These are phyloP conservation scores for Sarcophaga caerulescens DNA, from an alignment of 2,888 invertebrate genomes.

Conservation along the genomic window DNA sequence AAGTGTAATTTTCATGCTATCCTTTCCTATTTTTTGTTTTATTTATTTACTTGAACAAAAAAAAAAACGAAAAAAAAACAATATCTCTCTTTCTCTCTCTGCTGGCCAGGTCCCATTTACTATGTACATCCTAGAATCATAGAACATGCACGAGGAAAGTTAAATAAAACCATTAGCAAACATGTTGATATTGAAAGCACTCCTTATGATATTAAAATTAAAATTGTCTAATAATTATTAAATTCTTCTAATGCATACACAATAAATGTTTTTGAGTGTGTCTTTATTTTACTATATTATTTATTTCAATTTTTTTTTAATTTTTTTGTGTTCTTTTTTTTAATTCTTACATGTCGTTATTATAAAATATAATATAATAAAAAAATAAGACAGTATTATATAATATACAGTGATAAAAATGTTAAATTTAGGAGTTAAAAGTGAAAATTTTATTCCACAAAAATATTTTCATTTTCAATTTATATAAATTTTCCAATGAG, in stretches of 20 bases:
- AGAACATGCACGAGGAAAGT: slow-evolving; percentile 79
- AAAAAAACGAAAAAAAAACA: slow-evolving; percentile 49
- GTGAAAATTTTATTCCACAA: no score
- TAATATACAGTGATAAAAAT: slow-evolving; percentile 18
- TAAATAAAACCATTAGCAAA: slow-evolving; percentile 75
- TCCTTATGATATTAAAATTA: slow-evolving; percentile 81
- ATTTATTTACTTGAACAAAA: slow-evolving; percentile 30
- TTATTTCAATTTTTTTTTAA: slow-evolving; percentile 8
- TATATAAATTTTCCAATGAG: no score
- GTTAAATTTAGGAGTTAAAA: no score
- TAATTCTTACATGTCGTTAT: not conserved
- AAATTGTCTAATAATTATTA: slow-evolving; percentile 77
- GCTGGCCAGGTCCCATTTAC: slow-evolving; percentile 75
- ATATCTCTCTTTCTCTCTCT: slow-evolving; percentile 25
- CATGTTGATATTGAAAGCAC: slow-evolving; percentile 78
- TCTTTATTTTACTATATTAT: not conserved
- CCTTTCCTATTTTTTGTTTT: slow-evolving; percentile 62
- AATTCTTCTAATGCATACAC: slow-evolving; percentile 9
- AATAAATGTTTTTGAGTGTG: slow-evolving; percentile 10
- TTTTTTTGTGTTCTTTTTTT: not conserved
- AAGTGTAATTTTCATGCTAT: slow-evolving; percentile 61
- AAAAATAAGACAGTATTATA: slow-evolving; percentile 15
- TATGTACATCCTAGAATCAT: slow-evolving; percentile 78
- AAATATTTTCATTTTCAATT: no score
- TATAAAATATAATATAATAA: not conserved